These are phyloP conservation scores for Scortum barcoo DNA, from an alignment of 2,113 vertebrate species.

Conservation along the genomic window DNA sequence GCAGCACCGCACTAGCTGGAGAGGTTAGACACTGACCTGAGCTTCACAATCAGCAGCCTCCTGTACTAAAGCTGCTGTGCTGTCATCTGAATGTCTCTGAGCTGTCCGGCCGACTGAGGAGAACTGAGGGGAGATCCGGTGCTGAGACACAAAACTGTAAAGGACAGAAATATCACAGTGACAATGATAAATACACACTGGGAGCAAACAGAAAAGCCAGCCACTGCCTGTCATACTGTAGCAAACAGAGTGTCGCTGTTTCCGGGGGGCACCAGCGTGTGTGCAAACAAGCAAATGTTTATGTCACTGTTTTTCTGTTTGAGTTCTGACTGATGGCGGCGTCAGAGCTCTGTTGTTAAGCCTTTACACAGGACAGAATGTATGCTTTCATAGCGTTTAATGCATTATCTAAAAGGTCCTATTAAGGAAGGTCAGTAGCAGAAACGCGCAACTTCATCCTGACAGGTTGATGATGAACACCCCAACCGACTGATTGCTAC, in stretches of 20 bases:
- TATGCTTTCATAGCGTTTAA: background rate
- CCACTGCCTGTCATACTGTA: constrained; percentile 4
- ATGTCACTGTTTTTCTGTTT: background rate
- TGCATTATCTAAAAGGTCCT: background rate
- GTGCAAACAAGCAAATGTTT: background rate
- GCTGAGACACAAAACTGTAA: constrained; percentile 15
- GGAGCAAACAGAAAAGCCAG: constrained; percentile 38
- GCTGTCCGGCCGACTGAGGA: constrained; percentile 41
- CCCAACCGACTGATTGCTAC: background rate
- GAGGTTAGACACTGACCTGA: constrained; percentile 17
- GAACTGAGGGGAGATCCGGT: constrained; percentile 4
- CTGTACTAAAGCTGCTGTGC: constrained; percentile 24
- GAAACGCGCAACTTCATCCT: background rate
- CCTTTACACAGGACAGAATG: background rate
- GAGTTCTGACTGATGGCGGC: background rate
- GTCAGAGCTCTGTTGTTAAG: background rate
- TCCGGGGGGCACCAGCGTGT: background rate
- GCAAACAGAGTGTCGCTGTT: background rate
- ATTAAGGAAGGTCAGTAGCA: background rate
- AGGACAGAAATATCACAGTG: constrained; percentile 39
- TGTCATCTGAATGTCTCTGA: constrained; percentile 30
- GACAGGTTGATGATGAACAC: background rate
- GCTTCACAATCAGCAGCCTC: constrained; percentile 14
- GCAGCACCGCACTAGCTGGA: background rate
- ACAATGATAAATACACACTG: constrained; percentile 35